These are phyloP conservation scores for Eupeodes corollae DNA, from an alignment of 1,140 invertebrate genomes.

Conservation along the genomic window DNA sequence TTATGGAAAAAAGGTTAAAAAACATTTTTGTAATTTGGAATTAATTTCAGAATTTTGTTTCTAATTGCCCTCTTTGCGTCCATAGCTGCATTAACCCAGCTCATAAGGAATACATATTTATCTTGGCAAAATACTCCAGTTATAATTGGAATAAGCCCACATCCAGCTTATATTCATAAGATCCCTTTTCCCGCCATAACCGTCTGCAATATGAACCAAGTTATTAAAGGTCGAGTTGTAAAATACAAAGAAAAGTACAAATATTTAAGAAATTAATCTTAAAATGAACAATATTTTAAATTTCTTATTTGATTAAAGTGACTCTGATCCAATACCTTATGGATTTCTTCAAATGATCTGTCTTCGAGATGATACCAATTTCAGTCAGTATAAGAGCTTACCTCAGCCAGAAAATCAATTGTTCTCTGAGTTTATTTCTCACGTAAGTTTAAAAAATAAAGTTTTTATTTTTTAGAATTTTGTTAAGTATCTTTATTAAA, in stretches of 20 bases:
- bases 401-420: too few species aligned
- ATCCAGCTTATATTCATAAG: conserved; percentile 46
- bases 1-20: background rate
- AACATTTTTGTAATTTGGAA: conserved; percentile 7
- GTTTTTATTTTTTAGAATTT: too few species aligned
- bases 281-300: too few species aligned
- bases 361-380: too few species aligned
- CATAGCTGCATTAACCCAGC: conserved; percentile 49
- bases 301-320: too few species aligned
- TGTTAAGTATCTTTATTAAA: too few species aligned
- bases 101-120: conserved; percentile 55
- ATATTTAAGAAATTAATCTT: too few species aligned
- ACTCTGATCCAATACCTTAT: too few species aligned
- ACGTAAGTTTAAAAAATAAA: too few species aligned
- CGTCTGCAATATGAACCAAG: conserved; percentile 71
- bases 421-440: too few species aligned
- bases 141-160: conserved; percentile 57
- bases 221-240: conserved; percentile 41
- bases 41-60: conserved; percentile 16
- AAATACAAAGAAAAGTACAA: conserved; percentile 8
- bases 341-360: too few species aligned
- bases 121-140: conserved; percentile 60
- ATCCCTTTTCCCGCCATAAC: conserved; percentile 70
- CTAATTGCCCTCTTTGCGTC: conserved; percentile 49
- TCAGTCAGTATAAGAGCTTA: too few species aligned